Conservation (phyloP, 2,797 vertebrate species). For the Danionella dracula region DNA sequence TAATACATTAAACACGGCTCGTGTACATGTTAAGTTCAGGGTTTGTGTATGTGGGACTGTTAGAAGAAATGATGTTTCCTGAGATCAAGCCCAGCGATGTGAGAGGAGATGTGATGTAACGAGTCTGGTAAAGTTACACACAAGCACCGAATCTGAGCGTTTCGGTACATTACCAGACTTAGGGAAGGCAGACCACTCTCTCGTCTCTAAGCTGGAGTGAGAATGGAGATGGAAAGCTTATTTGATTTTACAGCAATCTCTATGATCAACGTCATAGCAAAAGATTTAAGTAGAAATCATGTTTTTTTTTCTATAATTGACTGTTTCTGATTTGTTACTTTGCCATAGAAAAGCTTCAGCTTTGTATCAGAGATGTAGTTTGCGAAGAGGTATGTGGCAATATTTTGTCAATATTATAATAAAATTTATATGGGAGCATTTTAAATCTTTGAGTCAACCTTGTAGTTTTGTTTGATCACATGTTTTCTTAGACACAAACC, state of each 20-base stretch:
- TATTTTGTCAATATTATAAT: conserved; percentile 58
- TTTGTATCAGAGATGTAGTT: conserved; percentile 39
- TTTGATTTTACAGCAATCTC: conserved; percentile 38
- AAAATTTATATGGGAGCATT: conserved; percentile 57
- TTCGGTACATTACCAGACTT: conserved; percentile 8
- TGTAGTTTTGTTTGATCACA: too few species aligned
- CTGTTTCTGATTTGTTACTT: conserved; percentile 26
- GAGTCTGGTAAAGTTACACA: neutral
- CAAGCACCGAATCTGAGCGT: neutral
- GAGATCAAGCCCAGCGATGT: conserved; percentile 2
- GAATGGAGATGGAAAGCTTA: conserved; percentile 6
- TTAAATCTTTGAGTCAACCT: conserved; percentile 22
- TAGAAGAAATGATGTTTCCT: conserved; percentile 4
- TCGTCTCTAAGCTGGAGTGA: conserved; percentile 8
- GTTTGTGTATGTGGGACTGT: conserved; percentile 13
- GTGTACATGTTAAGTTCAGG: conserved; percentile 37
- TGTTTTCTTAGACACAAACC: too few species aligned
- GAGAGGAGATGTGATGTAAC: neutral
- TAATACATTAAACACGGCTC: conserved; percentile 45
- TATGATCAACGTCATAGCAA: conserved; percentile 21
- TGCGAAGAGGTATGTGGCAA: conserved; percentile 40
- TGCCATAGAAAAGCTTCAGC: conserved; percentile 29
- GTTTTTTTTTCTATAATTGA: conserved; percentile 29
- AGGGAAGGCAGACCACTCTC: neutral
- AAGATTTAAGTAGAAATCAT: conserved; percentile 16